Percentiles rank a stretch among this genome's conserved stretches.
These are phyloP conservation scores for Rhodophaea formosa DNA, from an alignment of 2,888 invertebrate genomes.

Conservation along the genomic window DNA sequence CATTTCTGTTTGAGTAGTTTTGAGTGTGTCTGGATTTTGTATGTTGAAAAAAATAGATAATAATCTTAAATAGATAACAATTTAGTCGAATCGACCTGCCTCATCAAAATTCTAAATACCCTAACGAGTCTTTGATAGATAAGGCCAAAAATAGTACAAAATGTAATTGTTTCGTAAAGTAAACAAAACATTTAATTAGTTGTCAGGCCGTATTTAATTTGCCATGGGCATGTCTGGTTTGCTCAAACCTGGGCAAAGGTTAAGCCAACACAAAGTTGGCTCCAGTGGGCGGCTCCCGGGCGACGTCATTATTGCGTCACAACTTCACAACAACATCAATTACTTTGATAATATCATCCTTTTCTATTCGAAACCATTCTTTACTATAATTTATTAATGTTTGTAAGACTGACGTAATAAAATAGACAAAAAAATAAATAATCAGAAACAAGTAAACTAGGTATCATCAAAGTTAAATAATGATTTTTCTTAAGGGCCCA, in stretches of 20 bases:
- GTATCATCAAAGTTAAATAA: no score
- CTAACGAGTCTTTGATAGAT: neutral
- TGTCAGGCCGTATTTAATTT: slow-evolving; percentile 2
- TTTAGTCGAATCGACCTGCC: no score
- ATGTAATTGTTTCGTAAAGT: neutral
- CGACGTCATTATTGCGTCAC: slow-evolving; percentile 1
- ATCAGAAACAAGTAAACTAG: no score
- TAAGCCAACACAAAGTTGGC: slow-evolving; percentile 21
- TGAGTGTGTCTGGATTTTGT: neutral
- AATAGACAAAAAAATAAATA: no score
- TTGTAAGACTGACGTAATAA: no score
- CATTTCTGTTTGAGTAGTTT: slow-evolving; percentile 3
- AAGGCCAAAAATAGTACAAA: neutral
- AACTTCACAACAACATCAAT: neutral
- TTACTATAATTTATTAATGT: slow-evolving; percentile 18
- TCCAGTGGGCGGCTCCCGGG: slow-evolving; percentile 11
- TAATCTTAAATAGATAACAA: no score
- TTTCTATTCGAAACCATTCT: neutral
- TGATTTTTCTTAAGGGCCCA: no score
- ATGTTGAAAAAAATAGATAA: no score
- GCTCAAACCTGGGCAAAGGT: slow-evolving; percentile 15
- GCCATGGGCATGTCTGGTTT: neutral
- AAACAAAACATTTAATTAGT: neutral
- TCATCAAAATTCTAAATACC: no score
- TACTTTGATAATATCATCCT: neutral